Evolutionary conservation across 2,113 vertebrate genomes (phyloP), one percentile per base, ranked within the genome.

Genomic region (Apodemus speciosus): DNA sequence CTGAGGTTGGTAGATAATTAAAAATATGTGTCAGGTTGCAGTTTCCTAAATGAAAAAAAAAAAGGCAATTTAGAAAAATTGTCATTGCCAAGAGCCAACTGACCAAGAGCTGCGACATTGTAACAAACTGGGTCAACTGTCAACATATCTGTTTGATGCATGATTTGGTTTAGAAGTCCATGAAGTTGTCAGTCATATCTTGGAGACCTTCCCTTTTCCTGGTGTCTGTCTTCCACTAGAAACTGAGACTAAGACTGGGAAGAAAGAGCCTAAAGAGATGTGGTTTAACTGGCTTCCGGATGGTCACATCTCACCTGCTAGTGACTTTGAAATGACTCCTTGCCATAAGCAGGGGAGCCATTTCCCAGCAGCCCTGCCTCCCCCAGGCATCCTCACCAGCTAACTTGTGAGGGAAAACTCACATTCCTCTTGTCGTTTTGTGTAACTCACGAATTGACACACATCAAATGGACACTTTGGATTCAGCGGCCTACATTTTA

Each of bases 401-500:
- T 90, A 91, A 95, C 73, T 81, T 76, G 58, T 49, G 86, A 93
- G 66, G 91, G 73, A 49, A 94, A 62, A 76, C 84, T 93, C 79
- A 60, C 66, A 91, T 86, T 93, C 88, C 18, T 92, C 92, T 84
- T 93, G 92, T 92, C 92, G 92, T 77, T 93, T 79, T 89, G 89
- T 83, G 89, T 88, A 38, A 66, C 92, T 96, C 91, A 69, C 0
- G 9, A 91, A 93, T 95, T 81, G 75, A 87, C 64, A 89, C 88
- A 76, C 80, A 85, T 72, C 94, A 93, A 76, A n/a, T 69, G 91
- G 90, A 69, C 92, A 85, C 51, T 53, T 89, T 95, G 92, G 92
- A 95, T 89, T 94, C 92, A 30, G 80, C 3, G 35, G 92, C 92
- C 91, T 81, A 25, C 89, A 95, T 96, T 96, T 94, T 94, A 85